Conservation (phyloP, 2,888 invertebrate genomes). For the Criorhina ranunculi region DNA sequence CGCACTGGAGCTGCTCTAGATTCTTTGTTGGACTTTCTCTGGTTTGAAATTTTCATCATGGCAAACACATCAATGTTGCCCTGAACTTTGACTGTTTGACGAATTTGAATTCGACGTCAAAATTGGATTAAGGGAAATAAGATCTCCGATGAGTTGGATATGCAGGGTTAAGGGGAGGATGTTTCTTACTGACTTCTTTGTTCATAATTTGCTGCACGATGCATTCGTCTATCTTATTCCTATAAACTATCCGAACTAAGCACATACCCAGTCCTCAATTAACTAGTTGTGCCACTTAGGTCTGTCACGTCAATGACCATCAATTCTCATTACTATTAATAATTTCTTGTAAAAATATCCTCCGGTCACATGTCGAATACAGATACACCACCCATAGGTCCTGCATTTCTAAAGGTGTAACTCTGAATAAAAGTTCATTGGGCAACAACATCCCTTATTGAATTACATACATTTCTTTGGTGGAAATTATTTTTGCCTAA, state of each 20-base stretch:
- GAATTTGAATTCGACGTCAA: no score
- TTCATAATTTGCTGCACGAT: no score
- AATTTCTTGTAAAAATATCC: conserved; percentile 30
- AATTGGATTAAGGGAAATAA: no score
- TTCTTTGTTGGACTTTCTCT: no score
- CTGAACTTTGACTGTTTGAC: no score
- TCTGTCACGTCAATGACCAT: conserved; percentile 52
- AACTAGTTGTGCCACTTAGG: conserved; percentile 12
- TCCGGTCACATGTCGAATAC: conserved; percentile 42
- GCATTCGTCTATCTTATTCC: no score
- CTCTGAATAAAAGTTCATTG: conserved; percentile 39
- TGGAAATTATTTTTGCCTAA: conserved; percentile 38
- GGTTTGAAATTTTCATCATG: no score
- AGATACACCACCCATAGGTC: conserved; percentile 12
- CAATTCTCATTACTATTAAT: conserved; percentile 61
- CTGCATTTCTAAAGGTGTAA: conserved; percentile 52
- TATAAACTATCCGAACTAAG: not conserved
- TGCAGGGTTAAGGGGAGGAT: no score
- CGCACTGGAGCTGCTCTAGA: no score
- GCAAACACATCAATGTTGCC: no score
- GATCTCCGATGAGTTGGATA: no score
- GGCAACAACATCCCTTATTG: conserved; percentile 49
- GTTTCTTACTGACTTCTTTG: no score
- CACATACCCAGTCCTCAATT: not conserved
- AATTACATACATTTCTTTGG: conserved; percentile 43